Base-by-base conservation (phyloP, 2,888 invertebrate species). In the Cephus pulcher region DNA sequence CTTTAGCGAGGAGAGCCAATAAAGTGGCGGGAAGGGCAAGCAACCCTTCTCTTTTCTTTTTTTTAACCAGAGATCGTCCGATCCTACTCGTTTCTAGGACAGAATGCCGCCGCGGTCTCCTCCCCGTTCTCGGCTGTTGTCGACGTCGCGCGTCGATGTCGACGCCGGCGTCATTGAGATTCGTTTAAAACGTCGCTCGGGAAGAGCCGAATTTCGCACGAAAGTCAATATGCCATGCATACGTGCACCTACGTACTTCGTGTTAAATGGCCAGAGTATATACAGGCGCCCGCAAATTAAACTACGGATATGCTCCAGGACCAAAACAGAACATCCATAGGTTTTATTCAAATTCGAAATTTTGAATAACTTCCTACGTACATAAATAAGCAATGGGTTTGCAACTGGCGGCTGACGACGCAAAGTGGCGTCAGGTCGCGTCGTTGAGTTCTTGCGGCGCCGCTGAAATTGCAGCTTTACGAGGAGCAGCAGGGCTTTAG, bases 1-100 rank as follows among this genome's bases (percentile, higher is more conserved):
- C 85, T 86, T 87, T 84, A 82, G 82, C 83, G 80, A 82, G 78
- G 83, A 80, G 82, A 84, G 84, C 84, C 85, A 86, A 86, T 86
- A 87, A 86, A 88, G 81, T 84, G 82, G 80, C 75, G 78, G 69
- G 78, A 82, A 79, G 78, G 76, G 79, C 78, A 76, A 79, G 80
- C 80, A 79, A 80, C 81, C 76, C 79, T 84, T 81, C 77, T 37
- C 56, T 23, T 73, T 76, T 79, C 78, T 80, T 75, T 78, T 78
- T 69, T 71, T 78, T 12, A 73, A 75, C 33, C 40, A 56, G 76
- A 76, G 76, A 34, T 68, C 33, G 56, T n/a, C n/a, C 75, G 69
- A 30, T 34, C 33, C 69, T 73, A 15, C 34, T 30, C 40, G 33
- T 33, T 71, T 34, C 76, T 68, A 35, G 32, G 70, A 35, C 75